Conservation (phyloP, 2,888 invertebrate genomes). For the Nycteola revayana region DNA sequence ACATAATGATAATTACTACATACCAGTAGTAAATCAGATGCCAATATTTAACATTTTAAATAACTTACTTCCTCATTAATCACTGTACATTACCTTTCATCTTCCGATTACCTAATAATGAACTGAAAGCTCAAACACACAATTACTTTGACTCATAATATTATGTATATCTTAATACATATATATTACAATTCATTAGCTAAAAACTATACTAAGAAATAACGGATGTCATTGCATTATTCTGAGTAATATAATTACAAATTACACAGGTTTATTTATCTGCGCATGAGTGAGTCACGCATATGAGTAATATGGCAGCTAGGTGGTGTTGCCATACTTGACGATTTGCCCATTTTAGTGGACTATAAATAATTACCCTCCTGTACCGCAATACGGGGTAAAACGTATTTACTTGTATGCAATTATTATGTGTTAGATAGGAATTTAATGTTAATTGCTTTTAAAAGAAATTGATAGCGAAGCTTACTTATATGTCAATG, state of each 20-base stretch:
- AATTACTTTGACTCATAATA: slow-evolving; percentile 11
- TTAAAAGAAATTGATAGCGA: too few species aligned
- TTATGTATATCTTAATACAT: slow-evolving; percentile 6
- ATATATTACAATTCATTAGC: slow-evolving; percentile 16
- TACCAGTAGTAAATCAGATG: slow-evolving; percentile 1
- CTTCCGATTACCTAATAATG: slow-evolving; percentile 7
- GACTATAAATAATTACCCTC: slow-evolving; percentile 25
- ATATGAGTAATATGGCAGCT: slow-evolving; percentile 50
- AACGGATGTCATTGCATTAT: slow-evolving; percentile 50
- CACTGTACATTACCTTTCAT: slow-evolving; percentile 12
- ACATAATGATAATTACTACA: slow-evolving; percentile 18
- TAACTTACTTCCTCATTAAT: slow-evolving; percentile 21
- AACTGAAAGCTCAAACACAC: slow-evolving; percentile 14
- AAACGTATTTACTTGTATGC: slow-evolving; percentile 14
- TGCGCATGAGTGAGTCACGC: slow-evolving; percentile 61
- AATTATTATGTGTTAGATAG: slow-evolving; percentile 7
- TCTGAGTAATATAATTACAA: slow-evolving; percentile 65
- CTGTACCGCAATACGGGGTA: slow-evolving; percentile 26
- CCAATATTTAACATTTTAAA: slow-evolving; percentile 12
- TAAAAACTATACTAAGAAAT: slow-evolving; percentile 40
- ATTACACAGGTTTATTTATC: slow-evolving; percentile 45
- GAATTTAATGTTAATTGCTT: slow-evolving; percentile 1
- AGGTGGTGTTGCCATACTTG: slow-evolving; percentile 28
- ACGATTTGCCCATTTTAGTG: slow-evolving; percentile 31
- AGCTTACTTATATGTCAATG: too few species aligned